These are phyloP conservation scores for Cyphomyrus discorhynchus DNA, from an alignment of 2,113 vertebrate genomes.

Conservation along the genomic window DNA sequence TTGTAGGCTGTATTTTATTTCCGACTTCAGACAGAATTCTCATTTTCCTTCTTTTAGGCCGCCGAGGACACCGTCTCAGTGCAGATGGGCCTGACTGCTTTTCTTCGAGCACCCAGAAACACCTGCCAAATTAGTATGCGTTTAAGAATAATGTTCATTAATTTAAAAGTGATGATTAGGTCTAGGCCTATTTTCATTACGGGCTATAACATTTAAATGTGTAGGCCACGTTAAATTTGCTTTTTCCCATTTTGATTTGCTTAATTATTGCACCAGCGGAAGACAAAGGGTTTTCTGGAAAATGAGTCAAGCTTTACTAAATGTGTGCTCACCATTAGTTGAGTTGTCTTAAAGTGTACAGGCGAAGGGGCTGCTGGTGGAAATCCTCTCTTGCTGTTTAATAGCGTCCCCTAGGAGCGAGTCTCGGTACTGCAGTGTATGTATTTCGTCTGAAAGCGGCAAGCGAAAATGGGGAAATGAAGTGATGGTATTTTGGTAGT, in stretches of 20 bases:
- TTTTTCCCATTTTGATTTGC: not conserved
- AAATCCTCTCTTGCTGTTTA: constrained; percentile 25
- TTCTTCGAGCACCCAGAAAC: not conserved
- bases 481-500: not conserved
- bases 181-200: not conserved
- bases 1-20: not conserved
- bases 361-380: not conserved
- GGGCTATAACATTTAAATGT: not conserved
- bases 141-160: not conserved
- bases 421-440: not conserved
- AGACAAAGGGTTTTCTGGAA: not conserved
- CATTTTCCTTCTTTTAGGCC: not conserved
- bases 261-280: not conserved
- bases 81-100: not conserved
- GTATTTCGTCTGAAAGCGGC: not conserved
- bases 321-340: not conserved
- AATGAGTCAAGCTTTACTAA: not conserved
- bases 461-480: not conserved
- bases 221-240: not conserved
- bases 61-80: not conserved
- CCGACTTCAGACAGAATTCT: not conserved
- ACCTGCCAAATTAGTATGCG: not conserved
- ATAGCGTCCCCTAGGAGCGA: constrained; percentile 33
- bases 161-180: not conserved
- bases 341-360: not conserved